These are phyloP conservation scores for Aplysia californica DNA, from an alignment of 1,140 invertebrate species.

Conservation along the genomic window DNA sequence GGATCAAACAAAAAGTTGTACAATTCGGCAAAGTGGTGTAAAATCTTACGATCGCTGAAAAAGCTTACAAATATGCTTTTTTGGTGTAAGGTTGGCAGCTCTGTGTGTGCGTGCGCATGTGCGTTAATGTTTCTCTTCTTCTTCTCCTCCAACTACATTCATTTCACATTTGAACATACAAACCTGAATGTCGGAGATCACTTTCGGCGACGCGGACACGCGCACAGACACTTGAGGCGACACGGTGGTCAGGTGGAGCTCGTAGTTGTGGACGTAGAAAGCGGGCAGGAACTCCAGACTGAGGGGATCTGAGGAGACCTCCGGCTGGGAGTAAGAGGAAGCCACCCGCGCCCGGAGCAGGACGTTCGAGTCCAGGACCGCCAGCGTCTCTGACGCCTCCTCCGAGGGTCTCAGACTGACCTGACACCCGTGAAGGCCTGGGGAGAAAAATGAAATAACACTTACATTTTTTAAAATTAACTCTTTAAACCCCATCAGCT, in stretches of 20 bases:
- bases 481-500: too few species aligned
- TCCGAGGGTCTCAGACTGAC: constrained; percentile 15
- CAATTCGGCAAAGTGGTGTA: too few species aligned
- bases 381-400: constrained; percentile 40
- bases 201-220: too few species aligned
- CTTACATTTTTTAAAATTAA: too few species aligned
- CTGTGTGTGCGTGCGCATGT: too few species aligned
- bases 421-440: constrained; percentile 24
- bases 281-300: constrained; percentile 59
- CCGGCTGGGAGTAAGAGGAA: constrained; percentile 39
- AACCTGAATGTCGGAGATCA: constrained; percentile 54
- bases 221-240: constrained; percentile 45
- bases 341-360: constrained; percentile 44
- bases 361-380: constrained; percentile 49
- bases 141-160: background rate
- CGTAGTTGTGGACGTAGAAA: constrained; percentile 59
- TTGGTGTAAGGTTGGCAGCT: too few species aligned
- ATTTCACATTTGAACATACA: background rate
- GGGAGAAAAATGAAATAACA: background rate
- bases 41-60: too few species aligned
- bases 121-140: background rate
- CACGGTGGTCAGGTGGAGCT: constrained; percentile 54
- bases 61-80: too few species aligned
- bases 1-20: too few species aligned
- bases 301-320: constrained; percentile 43